A percentile compares a stretch with the other conserved stretches of the same genome.
Evolutionary conservation across 1,140 invertebrate genomes (phyloP).

Genomic region (Heterodera schachtii): DNA sequence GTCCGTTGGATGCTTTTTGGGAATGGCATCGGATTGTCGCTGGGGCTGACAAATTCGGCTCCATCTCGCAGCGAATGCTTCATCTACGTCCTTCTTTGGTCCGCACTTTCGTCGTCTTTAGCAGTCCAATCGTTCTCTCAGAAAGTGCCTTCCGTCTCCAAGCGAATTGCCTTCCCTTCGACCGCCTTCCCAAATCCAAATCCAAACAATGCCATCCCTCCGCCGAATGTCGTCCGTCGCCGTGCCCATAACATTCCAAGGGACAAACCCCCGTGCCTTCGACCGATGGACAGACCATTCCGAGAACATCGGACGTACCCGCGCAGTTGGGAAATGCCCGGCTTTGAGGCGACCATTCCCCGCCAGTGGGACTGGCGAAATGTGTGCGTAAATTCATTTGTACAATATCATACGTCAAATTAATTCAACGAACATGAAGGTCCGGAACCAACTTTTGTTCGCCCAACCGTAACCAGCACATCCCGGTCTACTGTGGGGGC

Average conservation of each 20-base stretch:
- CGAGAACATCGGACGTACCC: slow-evolving; percentile 43
- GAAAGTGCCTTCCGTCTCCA: neutral
- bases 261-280: slow-evolving; percentile 13
- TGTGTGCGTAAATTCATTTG: slow-evolving; percentile 56
- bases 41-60: neutral
- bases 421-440: neutral
- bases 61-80: neutral
- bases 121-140: neutral
- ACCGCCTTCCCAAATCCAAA: neutral
- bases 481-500: slow-evolving; percentile 62
- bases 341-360: slow-evolving; percentile 64
- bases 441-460: slow-evolving; percentile 66
- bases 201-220: neutral
- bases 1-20: neutral
- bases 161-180: neutral
- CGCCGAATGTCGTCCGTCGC: no score
- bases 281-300: slow-evolving; percentile 1
- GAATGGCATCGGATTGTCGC: neutral
- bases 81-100: neutral
- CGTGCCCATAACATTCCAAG: neutral
- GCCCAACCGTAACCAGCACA: slow-evolving; percentile 68
- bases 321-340: slow-evolving; percentile 51
- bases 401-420: neutral
- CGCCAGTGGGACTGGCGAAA: slow-evolving; percentile 69
- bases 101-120: neutral